These are phyloP conservation scores for Temnothorax nylanderi DNA, from an alignment of 1,140 invertebrate species.

Conservation along the genomic window DNA sequence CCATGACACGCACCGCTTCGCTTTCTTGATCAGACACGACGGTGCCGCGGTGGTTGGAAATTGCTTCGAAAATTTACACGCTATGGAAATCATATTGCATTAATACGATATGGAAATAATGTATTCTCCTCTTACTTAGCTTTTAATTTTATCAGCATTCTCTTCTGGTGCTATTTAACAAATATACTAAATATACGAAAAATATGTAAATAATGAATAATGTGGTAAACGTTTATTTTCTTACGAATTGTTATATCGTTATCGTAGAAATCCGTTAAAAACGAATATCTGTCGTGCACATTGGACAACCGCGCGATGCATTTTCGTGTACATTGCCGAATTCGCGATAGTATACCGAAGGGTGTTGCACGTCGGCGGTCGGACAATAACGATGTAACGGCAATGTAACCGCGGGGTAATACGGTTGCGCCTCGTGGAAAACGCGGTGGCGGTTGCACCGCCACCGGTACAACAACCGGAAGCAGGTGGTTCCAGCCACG, in stretches of 20 bases:
- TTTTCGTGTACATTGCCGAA: background rate
- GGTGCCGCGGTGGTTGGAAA: background rate
- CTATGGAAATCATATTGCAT: background rate
- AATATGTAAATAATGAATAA: background rate
- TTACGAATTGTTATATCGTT: background rate
- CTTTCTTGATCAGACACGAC: conserved; percentile 2
- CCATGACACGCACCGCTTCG: background rate
- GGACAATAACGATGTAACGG: background rate
- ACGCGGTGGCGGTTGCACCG: conserved; percentile 61
- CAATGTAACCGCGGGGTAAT: conserved; percentile 47
- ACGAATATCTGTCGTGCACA: background rate
- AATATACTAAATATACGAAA: background rate
- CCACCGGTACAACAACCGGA: conserved; percentile 76
- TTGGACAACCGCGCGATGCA: background rate
- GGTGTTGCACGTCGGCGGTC: background rate
- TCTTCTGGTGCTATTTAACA: background rate
- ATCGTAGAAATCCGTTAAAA: background rate
- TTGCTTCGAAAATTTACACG: background rate
- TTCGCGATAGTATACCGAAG: background rate
- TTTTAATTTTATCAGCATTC: background rate
- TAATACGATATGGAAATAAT: background rate
- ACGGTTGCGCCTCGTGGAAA: conserved; percentile 48
- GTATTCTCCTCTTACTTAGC: background rate
- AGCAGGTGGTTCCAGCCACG: conserved; percentile 83
- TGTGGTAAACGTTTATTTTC: background rate